A percentile compares a stretch with the other conserved stretches of the same genome.
These are phyloP conservation scores for Ochotona princeps DNA, from an alignment of 2,113 vertebrate genomes.

Conservation along the genomic window DNA sequence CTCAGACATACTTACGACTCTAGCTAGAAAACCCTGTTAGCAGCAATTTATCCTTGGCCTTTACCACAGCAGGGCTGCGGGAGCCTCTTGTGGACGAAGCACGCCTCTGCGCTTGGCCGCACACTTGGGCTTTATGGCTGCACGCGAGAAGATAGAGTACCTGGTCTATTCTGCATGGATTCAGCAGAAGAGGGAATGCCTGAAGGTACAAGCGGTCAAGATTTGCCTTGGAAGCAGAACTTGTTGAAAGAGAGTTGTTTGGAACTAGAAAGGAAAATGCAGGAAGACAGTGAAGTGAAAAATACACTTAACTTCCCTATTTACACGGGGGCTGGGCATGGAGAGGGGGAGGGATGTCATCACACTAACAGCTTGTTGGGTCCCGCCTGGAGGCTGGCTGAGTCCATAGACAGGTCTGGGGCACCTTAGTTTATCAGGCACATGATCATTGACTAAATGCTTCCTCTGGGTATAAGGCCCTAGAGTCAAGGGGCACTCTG, in stretches of 20 bases:
- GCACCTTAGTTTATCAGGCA: not conserved
- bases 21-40: slow-evolving; percentile 67
- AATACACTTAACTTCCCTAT: slow-evolving; percentile 37
- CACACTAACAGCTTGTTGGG: not conserved
- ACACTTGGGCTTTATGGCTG: slow-evolving; percentile 68
- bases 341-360: not conserved
- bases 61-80: slow-evolving; percentile 60
- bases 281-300: slow-evolving; percentile 61
- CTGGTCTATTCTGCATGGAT: slow-evolving; percentile 81
- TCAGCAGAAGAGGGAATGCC: slow-evolving; percentile 70
- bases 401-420: not conserved
- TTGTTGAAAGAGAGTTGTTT: slow-evolving; percentile 73
- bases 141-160: slow-evolving; percentile 78
- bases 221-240: slow-evolving; percentile 74
- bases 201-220: slow-evolving; percentile 63
- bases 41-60: slow-evolving; percentile 62
- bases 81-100: slow-evolving; percentile 61
- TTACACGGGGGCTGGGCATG: not conserved
- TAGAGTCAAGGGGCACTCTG: not conserved
- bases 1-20: slow-evolving; percentile 61
- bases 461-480: not conserved
- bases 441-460: slow-evolving; percentile 7
- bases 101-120: slow-evolving; percentile 34
- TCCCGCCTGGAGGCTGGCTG: not conserved
- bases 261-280: slow-evolving; percentile 82